Base-by-base conservation (phyloP, 2,888 invertebrate genomes). In the Minunthozetes semirufus region DNA sequence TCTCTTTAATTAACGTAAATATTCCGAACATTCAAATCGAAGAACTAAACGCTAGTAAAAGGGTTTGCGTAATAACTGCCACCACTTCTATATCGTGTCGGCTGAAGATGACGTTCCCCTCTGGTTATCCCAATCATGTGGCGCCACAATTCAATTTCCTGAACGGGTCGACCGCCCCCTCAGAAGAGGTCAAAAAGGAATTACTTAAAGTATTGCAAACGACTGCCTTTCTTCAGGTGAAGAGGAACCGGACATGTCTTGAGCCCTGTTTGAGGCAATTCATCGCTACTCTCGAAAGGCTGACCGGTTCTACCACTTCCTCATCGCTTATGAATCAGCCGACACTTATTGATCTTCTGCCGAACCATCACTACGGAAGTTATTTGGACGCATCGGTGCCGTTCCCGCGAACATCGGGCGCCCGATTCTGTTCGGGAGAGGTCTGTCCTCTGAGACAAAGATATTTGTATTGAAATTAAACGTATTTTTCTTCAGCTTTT, bases 351-450 rank as follows among this genome's bases (percentile, higher is more conserved):
- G 72, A 71, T 72, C 19, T 72, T 0, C 27, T 72, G 13, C 72
- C 75, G 5, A 59, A 29, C 38, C 75, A 75, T 48, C 75, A 78
- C 38, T 81, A 81, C 74, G 80, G 81, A 15, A 80, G 80, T 61
- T 81, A 81, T 78, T 82, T 83, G 75, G 85, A 85, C 76, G 81
- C 91, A 9, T 92, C 91, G 81, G 91, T 97, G 79, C 96, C 96
- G 0, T 97, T 94, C 83, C 96, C 96, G 0, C 86, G 93, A 73
- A 96, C 95, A 0, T 94, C 93, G 13, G 95, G 95, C 0, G 95
- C 94, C 0, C 89, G 91, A 80, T 97, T 96, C 86, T 93, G 92
- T 83, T 90, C 91, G 33, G 90, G 91, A 87, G 88, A 87, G 80
- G 71, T 74, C 15, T 38, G 63, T n/a, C 29, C 27, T 59, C 22